A percentile compares a stretch with the other conserved stretches of the same genome.
phyloP scores from a whole-genome alignment of 1,140 invertebrate genomes.

The Monochamus saltuarius region DNA sequence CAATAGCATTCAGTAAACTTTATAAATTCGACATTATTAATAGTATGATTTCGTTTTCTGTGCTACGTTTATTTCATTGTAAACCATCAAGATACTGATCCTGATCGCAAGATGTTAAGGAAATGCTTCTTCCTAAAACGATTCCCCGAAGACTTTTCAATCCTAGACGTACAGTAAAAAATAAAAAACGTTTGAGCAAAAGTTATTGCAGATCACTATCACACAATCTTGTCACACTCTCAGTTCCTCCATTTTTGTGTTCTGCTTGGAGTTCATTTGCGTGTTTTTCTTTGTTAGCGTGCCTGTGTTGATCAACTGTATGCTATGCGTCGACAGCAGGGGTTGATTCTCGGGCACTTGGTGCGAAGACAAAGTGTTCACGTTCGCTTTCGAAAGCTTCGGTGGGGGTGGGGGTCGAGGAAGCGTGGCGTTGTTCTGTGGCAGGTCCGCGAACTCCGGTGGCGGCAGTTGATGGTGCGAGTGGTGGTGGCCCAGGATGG shows the following conservation, averaged over 20 bases:
- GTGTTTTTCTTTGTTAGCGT: constrained; percentile 69
- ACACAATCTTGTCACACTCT: constrained; percentile 67
- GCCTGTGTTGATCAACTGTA: constrained; percentile 67
- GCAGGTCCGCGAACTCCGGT: constrained; percentile 74
- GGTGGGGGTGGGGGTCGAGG: constrained; percentile 74
- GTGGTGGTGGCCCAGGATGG: constrained; percentile 66
- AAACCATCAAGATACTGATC: no score
- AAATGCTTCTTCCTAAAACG: no score
- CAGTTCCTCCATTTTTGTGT: constrained; percentile 73
- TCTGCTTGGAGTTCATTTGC: constrained; percentile 61
- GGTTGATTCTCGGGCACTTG: constrained; percentile 65
- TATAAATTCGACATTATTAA: no score
- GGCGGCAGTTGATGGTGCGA: constrained; percentile 75
- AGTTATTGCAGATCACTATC: constrained; percentile 38
- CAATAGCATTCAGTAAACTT: no score
- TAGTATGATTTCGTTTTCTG: no score
- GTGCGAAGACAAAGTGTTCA: constrained; percentile 59
- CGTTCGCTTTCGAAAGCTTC: constrained; percentile 65
- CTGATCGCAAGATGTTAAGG: no score
- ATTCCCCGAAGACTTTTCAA: no score
- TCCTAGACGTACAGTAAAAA: constrained; percentile 16
- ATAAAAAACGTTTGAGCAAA: constrained; percentile 39
- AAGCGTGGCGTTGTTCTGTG: constrained; percentile 66
- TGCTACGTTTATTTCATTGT: no score
- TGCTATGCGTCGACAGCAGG: constrained; percentile 62